Conservation (phyloP, 2,113 vertebrate genomes). For the Mesocricetus auratus region DNA sequence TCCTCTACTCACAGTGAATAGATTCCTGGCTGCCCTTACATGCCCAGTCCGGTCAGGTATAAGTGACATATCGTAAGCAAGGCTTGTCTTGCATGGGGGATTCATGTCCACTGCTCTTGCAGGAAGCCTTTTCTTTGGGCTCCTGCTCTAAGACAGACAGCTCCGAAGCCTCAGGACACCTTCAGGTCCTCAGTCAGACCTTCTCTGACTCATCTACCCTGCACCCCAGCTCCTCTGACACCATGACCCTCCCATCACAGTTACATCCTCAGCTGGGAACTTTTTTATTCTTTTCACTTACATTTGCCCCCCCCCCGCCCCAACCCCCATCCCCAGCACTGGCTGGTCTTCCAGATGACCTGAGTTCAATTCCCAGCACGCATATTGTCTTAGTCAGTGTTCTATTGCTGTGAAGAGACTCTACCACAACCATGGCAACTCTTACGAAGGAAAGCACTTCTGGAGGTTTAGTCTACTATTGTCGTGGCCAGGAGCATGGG, state of each 20-base stretch:
- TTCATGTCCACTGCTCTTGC: neutral
- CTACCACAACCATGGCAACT: neutral
- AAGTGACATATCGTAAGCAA: neutral
- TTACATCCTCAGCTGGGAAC: neutral
- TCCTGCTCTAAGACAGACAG: neutral
- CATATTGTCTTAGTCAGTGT: neutral
- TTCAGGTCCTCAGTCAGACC: neutral
- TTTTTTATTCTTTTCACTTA: neutral
- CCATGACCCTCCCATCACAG: neutral
- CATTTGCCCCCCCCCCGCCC: neutral
- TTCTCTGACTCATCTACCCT: neutral
- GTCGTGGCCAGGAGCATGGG: neutral
- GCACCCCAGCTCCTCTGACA: neutral
- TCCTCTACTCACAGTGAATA: no score
- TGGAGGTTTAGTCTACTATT: neutral
- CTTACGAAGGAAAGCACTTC: neutral
- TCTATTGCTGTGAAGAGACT: neutral
- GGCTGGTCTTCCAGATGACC: neutral
- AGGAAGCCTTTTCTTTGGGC: neutral
- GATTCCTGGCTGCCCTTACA: neutral
- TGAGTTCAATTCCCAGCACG: neutral
- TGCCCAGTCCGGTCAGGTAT: neutral
- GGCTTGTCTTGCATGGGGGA: neutral
- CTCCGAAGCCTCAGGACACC: no score
- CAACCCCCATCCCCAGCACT: no score